These are phyloP conservation scores for Astropecten irregularis DNA, from an alignment of 53 echinoderm and acorn worm genomes.

Conservation along the genomic window DNA sequence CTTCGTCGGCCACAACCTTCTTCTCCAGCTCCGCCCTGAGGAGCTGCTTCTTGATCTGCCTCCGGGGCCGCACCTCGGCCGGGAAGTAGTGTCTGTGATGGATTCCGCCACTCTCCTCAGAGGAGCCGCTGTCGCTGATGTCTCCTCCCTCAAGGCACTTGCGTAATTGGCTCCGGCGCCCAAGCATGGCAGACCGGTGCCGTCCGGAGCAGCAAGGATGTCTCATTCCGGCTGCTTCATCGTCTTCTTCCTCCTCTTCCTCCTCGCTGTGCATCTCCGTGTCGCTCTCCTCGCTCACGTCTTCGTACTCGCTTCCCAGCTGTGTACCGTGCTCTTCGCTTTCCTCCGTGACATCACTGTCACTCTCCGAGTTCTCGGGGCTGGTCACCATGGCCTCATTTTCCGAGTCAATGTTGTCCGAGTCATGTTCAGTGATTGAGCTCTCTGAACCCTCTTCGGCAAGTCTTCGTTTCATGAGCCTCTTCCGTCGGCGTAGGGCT, in stretches of 20 bases:
- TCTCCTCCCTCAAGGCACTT: slow-evolving; percentile 48
- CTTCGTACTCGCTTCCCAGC: slow-evolving; percentile 77
- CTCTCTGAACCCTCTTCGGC: slow-evolving; percentile 66
- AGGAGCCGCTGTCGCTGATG: slow-evolving; percentile 27
- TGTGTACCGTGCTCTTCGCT: slow-evolving; percentile 62
- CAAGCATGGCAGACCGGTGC: slow-evolving; percentile 23
- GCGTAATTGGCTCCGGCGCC: slow-evolving; percentile 19
- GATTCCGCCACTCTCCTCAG: slow-evolving; percentile 14
- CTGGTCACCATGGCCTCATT: slow-evolving; percentile 85
- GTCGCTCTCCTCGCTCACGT: slow-evolving; percentile 76
- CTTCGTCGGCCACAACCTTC: not conserved
- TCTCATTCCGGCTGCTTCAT: not conserved
- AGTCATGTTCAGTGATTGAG: slow-evolving; percentile 70
- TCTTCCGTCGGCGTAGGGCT: slow-evolving; percentile 9
- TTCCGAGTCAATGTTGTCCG: slow-evolving; percentile 83
- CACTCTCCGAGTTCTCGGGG: slow-evolving; percentile 76
- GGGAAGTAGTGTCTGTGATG: slow-evolving; percentile 33
- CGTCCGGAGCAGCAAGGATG: slow-evolving; percentile 27
- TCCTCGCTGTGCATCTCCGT: slow-evolving; percentile 69
- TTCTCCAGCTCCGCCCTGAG: slow-evolving; percentile 18
- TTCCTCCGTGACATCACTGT: slow-evolving; percentile 73
- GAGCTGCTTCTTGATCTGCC: slow-evolving; percentile 20
- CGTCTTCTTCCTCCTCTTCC: slow-evolving; percentile 49
- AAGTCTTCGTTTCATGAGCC: slow-evolving; percentile 41
- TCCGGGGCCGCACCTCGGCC: slow-evolving; percentile 15